Conservation (phyloP, 2,797 vertebrate species). For the Myotis myotis region DNA sequence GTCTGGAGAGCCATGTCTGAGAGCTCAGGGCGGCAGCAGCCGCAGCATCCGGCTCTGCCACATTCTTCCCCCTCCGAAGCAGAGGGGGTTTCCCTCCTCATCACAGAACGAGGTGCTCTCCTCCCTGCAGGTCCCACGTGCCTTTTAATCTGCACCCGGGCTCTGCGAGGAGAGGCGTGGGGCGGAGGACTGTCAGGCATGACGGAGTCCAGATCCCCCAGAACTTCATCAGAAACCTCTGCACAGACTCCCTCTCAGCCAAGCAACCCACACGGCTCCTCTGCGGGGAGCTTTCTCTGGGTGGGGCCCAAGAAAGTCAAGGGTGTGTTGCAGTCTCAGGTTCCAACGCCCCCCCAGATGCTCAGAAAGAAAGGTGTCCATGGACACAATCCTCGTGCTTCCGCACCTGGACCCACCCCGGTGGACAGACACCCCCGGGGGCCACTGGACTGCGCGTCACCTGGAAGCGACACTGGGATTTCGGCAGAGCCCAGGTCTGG, state of each 20-base stretch:
- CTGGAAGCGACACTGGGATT: background rate
- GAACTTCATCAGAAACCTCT: background rate
- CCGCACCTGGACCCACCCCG: background rate
- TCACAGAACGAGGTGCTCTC: conserved; percentile 8
- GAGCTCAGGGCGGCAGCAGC: background rate
- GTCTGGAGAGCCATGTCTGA: background rate
- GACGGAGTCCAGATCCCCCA: conserved; percentile 40
- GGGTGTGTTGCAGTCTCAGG: background rate
- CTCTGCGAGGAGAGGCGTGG: background rate
- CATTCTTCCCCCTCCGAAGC: conserved; percentile 36
- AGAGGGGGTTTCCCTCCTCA: background rate
- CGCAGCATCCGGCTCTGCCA: background rate
- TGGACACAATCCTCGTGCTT: background rate
- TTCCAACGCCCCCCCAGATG: background rate
- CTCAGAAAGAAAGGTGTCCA: background rate
- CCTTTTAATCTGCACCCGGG: conserved; percentile 18
- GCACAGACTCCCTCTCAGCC: background rate
- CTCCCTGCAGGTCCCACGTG: conserved; percentile 24
- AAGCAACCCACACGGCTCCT: background rate
- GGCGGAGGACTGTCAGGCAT: background rate
- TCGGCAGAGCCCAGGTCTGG: fast-evolving
- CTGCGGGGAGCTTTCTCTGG: background rate
- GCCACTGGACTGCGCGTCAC: no score
- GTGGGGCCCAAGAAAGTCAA: background rate
- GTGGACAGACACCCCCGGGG: background rate